Base-by-base conservation (phyloP, 2,113 vertebrate species). In the Blennius ocellaris region DNA sequence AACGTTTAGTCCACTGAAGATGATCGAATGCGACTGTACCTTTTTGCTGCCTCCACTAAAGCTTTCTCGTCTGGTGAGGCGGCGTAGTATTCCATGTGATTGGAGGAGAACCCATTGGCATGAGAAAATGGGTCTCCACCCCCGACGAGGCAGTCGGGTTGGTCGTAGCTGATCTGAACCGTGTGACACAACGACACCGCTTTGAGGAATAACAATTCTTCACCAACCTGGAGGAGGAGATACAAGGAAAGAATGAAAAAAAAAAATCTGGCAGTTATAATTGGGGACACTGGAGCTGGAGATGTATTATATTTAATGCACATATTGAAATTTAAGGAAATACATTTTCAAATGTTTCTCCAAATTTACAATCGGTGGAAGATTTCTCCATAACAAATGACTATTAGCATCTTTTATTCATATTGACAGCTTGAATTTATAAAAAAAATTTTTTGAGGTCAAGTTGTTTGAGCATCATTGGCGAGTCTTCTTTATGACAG, bases 21-120 rank as follows among this genome's bases (percentile, higher is more conserved):
- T 52, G 44, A 7, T 49, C 6, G 0, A 5, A 7, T 50, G 17
- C 15, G 7, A 67, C 30, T 8, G 44, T 76, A 99, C 98, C 97
- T 96, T 87, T 96, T 96, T 5, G 96, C 93, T 77, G 97, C 98
- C 92, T 99, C 98, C 37, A 99, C 97, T 11, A 99, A 93, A 68
- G 97, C 97, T 69, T 99, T 99, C 91, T 99, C 98, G 74, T 99
- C 98, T 1, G 98, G 98, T 0, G 97, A 99, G 3, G 98, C 97
- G 54, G 98, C 97, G 2, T 98, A 99, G 84, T 99, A 99, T 44
- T 99, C 97, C 92, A 97, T 83, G 0, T 94, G 90, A 47, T 86
- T 81, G 0, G 92, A 69, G 0, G 93, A 81, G 51, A 95, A 90
- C 37, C 96, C 95, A 12, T 92, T 96, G 48, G 92, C 81, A 0